Percentiles rank a stretch among this genome's conserved stretches.
Evolutionary conservation across 2,113 vertebrate species (phyloP).

Genomic region (Thymallus thymallus): DNA sequence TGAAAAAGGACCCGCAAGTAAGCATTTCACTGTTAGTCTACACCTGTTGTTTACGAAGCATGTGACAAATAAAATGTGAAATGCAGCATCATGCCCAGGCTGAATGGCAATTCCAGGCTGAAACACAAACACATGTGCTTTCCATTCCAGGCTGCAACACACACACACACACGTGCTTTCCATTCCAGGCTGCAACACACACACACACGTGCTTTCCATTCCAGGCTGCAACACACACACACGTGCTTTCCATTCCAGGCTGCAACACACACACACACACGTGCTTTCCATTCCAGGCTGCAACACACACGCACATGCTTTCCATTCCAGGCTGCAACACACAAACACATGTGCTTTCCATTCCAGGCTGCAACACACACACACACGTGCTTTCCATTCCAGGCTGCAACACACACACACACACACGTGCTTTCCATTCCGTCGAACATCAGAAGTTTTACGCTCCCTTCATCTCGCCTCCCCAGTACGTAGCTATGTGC

Average conservation of each 20-base stretch:
- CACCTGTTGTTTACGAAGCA: too few species aligned
- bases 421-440: conserved; percentile 15
- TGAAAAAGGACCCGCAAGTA: too few species aligned
- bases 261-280: too few species aligned
- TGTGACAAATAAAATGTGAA: conserved; percentile 15
- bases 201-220: conserved; percentile 18
- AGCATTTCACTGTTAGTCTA: too few species aligned
- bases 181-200: conserved; percentile 23
- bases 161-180: too few species aligned
- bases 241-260: conserved; percentile 20
- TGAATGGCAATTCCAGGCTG: conserved; percentile 39
- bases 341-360: not conserved
- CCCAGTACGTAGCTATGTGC: not conserved
- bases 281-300: conserved; percentile 22
- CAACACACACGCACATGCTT: too few species aligned
- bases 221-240: not conserved
- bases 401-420: too few species aligned
- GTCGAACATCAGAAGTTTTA: not conserved
- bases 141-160: conserved; percentile 27
- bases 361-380: conserved; percentile 15
- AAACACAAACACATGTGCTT: too few species aligned
- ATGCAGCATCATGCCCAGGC: conserved; percentile 43
- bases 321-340: conserved; percentile 27
- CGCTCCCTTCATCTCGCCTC: conserved; percentile 13
- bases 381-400: too few species aligned